Base-by-base conservation (phyloP, 2,797 vertebrate species). In the Artibeus lituratus region DNA sequence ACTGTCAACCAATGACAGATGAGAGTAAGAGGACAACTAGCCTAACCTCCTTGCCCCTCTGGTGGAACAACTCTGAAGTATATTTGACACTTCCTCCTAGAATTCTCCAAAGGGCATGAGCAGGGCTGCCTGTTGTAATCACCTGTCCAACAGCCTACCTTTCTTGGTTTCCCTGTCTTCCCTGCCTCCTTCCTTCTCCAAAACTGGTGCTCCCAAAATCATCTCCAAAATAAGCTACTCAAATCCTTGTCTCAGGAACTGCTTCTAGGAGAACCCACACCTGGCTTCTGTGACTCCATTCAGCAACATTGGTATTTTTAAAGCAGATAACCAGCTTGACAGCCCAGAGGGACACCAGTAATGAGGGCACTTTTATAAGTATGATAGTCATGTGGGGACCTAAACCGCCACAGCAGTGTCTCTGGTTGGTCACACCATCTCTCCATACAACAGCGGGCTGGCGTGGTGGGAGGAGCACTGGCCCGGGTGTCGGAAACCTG, bases 211-310 rank as follows among this genome's bases (percentile, higher is more conserved):
- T 59, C 42, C 69, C 24, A 85, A 35, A 69, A 47, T 32, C 51
- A n/a, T 29, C 82, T 95, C 69, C 65, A 80, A 94, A 92, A 86
- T 37, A 92, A 94, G 80, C 21, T 47, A 5, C 32, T 53, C 29
- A 70, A 69, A 82, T 67, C 16, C 15, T 87, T 55, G 18, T 29
- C 57, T 39, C 39, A 22, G 39, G 10, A 19, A 47, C 55, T 42
- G 11, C 44, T 55, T 72, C 57, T 67, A 49, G 10, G 42, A 47
- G 77, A 53, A 35, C 5, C 4, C 47, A 47, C 83, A 35, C 15
- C 9, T 76, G 22, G 5, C 24, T 49, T 53, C 18, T 84, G 10
- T 57, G 62, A 24, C 5, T 69, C 4, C n/a, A 37, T 51, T 49
- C 26, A 57, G 8, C 22, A 21, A 12, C 12, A 69, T 37, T 84